A percentile compares a stretch with the other conserved stretches of the same genome.
phyloP scores from a whole-genome alignment of 2,888 invertebrate genomes.

The Tholera decimalis region DNA sequence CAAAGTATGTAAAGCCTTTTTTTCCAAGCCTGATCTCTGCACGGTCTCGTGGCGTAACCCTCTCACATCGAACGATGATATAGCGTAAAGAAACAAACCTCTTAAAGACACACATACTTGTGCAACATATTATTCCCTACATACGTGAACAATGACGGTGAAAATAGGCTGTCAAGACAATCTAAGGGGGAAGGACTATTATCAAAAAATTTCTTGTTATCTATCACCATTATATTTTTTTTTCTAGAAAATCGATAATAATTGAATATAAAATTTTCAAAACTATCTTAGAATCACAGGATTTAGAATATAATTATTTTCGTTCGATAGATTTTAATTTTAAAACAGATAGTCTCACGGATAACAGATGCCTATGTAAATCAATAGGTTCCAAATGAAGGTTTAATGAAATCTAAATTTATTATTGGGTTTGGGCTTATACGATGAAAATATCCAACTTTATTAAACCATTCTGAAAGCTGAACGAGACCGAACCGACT shows the following conservation, averaged over 20 bases:
- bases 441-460: conserved; percentile 63
- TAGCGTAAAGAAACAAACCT: too few relatives aligned
- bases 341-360: conserved; percentile 3
- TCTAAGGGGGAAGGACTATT: too few relatives aligned
- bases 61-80: too few relatives aligned
- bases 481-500: conserved; percentile 25
- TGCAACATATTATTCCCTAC: background rate
- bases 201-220: too few relatives aligned
- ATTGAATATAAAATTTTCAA: too few relatives aligned
- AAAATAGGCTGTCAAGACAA: too few relatives aligned
- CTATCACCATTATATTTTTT: too few relatives aligned
- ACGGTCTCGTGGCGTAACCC: too few relatives aligned
- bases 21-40: background rate
- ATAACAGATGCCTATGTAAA: background rate
- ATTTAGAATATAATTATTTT: conserved; percentile 3
- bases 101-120: background rate
- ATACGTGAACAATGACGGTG: background rate
- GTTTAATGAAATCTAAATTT: conserved; percentile 20
- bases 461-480: conserved; percentile 57
- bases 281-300: background rate
- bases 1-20: background rate
- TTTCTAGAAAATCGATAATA: too few relatives aligned
- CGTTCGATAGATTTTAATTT: background rate
- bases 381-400: conserved; percentile 11
- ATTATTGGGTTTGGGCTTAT: conserved; percentile 25